Percentiles rank a stretch among this genome's conserved stretches.
Conservation (phyloP, 2,113 vertebrate species). For the Phaethornis superciliosus region DNA sequence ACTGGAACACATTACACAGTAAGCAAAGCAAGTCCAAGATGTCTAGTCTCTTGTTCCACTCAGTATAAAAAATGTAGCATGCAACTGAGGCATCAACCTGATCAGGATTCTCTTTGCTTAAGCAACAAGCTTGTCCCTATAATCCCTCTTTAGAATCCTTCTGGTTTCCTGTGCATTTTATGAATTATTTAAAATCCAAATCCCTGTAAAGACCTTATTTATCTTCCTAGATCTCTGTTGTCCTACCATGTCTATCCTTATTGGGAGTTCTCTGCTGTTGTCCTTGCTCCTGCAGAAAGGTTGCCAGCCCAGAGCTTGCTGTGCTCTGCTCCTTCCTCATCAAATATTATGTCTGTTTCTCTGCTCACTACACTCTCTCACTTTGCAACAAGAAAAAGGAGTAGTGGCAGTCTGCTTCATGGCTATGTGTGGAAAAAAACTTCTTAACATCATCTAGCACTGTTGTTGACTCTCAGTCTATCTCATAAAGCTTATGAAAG, state of each 20-base stretch:
- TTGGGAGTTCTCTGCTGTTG: background rate
- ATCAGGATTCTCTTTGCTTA: background rate
- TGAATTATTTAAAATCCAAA: background rate
- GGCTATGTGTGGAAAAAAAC: background rate
- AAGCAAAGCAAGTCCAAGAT: background rate
- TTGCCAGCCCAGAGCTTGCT: background rate
- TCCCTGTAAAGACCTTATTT: background rate
- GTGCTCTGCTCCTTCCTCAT: background rate
- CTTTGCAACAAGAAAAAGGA: background rate
- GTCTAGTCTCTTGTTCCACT: background rate
- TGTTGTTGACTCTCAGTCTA: background rate
- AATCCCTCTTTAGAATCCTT: background rate
- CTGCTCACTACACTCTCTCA: background rate
- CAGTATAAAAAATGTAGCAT: rapidly evolving
- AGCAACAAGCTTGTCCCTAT: background rate
- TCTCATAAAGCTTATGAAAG: background rate
- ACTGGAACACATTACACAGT: background rate
- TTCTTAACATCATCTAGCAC: background rate
- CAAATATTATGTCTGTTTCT: background rate
- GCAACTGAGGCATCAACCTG: background rate
- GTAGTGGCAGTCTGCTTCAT: background rate
- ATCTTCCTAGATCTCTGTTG: background rate
- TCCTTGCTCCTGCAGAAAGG: background rate
- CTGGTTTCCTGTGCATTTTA: background rate
- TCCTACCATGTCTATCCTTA: background rate